Conservation (phyloP, 2,113 vertebrate species). For the Lophotis ruficrista region DNA sequence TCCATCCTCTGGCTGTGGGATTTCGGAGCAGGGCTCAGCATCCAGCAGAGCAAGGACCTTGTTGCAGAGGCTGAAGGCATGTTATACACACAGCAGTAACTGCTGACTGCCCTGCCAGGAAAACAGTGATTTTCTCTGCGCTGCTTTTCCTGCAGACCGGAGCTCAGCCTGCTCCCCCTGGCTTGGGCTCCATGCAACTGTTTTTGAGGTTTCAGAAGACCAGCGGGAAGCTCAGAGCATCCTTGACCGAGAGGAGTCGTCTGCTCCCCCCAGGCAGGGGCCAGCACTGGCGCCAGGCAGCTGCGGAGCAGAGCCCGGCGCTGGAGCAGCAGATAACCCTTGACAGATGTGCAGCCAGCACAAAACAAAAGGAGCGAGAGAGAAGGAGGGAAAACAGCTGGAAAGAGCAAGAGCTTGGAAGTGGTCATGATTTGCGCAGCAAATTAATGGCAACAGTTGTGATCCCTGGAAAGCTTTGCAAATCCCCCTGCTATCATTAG, state of each 20-base stretch:
- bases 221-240: neutral
- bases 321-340: neutral
- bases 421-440: neutral
- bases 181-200: neutral
- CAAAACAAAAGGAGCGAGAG: neutral
- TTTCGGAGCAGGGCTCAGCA: neutral
- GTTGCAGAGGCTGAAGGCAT: neutral
- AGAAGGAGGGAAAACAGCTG: neutral
- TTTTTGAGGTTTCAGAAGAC: neutral
- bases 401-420: neutral
- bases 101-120: neutral
- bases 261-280: neutral
- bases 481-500: neutral
- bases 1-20: neutral
- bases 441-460: neutral
- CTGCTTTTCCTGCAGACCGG: neutral
- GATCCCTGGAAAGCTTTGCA: neutral
- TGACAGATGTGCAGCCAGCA: neutral
- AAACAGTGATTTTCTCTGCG: neutral
- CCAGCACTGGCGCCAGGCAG: neutral
- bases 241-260: neutral
- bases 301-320: neutral
- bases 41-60: neutral
- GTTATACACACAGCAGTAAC: neutral
- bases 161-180: neutral